Evolutionary conservation across 30 jellyfish, hydroid and myxozoan genomes (phyloP).

Genomic region (Hydractinia echinata): DNA sequence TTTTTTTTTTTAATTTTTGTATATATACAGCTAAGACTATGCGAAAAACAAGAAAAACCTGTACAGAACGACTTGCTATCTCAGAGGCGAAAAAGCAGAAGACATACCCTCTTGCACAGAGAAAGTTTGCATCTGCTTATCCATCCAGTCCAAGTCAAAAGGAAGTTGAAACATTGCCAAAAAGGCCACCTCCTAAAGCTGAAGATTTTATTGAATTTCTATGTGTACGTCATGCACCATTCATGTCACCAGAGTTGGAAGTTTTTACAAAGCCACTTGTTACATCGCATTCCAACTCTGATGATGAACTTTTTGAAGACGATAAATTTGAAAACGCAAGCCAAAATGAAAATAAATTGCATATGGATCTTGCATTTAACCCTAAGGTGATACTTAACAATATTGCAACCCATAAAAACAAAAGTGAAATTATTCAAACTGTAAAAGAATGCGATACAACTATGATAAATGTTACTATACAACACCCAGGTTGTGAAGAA

Average conservation of each 20-base stretch:
- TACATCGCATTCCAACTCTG: neutral
- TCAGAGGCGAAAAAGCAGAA: slow-evolving; percentile 23
- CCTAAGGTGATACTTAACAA: neutral
- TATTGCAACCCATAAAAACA: neutral
- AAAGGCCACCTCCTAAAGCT: slow-evolving; percentile 8
- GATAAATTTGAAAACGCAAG: neutral
- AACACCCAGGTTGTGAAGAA: neutral
- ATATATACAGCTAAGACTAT: neutral
- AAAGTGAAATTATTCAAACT: neutral
- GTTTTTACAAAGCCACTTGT: slow-evolving; percentile 28
- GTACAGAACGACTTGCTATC: neutral
- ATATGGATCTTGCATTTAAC: neutral
- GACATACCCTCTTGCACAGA: slow-evolving; percentile 22
- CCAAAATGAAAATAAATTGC: neutral
- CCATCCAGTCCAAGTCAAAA: slow-evolving; percentile 28
- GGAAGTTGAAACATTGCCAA: slow-evolving; percentile 11
- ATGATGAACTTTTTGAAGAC: neutral
- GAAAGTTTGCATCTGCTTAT: slow-evolving; percentile 27
- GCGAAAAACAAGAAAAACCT: slow-evolving; percentile 7
- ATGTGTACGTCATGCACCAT: slow-evolving; percentile 28
- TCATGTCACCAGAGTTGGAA: slow-evolving; percentile 28
- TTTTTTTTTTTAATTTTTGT: too few relatives aligned
- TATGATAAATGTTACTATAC: neutral
- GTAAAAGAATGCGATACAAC: neutral
- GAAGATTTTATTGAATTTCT: slow-evolving; percentile 41